Percentiles rank a stretch among this genome's conserved stretches.
These are phyloP conservation scores for Dryococelus australis DNA, from an alignment of 2,888 invertebrate species.

Conservation along the genomic window DNA sequence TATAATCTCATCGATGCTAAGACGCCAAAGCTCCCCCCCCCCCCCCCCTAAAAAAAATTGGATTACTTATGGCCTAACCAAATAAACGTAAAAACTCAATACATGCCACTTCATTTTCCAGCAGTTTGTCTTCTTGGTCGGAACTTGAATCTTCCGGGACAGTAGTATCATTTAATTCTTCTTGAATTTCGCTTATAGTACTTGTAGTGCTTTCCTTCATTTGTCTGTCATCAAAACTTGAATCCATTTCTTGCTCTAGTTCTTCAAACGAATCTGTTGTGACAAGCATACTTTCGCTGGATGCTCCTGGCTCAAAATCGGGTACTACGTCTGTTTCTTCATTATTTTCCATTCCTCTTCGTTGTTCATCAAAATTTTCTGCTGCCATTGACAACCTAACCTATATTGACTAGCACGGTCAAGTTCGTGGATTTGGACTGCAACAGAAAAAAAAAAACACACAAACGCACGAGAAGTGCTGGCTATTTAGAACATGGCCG, in stretches of 20 bases:
- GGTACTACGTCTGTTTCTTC: conserved; percentile 42
- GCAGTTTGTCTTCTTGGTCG: conserved; percentile 40
- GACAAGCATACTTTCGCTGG: conserved; percentile 72
- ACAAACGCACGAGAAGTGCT: too few species aligned
- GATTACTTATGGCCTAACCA: neutral
- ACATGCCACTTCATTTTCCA: conserved; percentile 42
- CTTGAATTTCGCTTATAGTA: conserved; percentile 67
- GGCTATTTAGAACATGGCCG: too few species aligned
- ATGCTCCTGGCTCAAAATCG: conserved; percentile 65
- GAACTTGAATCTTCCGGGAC: conserved; percentile 39
- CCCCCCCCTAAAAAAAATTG: too few species aligned
- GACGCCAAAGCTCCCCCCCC: too few species aligned
- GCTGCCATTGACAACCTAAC: neutral
- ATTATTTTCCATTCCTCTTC: conserved; percentile 34
- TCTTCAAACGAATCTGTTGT: conserved; percentile 76
- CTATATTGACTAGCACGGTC: too few species aligned
- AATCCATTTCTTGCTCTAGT: conserved; percentile 71
- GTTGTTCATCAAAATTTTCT: neutral
- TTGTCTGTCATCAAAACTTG: conserved; percentile 66
- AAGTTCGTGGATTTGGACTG: too few species aligned
- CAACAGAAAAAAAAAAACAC: too few species aligned
- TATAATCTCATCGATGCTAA: too few species aligned
- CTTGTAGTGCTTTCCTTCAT: conserved; percentile 64
- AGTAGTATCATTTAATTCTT: conserved; percentile 60
- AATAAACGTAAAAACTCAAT: neutral